A percentile compares a stretch with the other conserved stretches of the same genome.
Conservation (phyloP, 2,797 vertebrate species). For the Danio kyathit region DNA sequence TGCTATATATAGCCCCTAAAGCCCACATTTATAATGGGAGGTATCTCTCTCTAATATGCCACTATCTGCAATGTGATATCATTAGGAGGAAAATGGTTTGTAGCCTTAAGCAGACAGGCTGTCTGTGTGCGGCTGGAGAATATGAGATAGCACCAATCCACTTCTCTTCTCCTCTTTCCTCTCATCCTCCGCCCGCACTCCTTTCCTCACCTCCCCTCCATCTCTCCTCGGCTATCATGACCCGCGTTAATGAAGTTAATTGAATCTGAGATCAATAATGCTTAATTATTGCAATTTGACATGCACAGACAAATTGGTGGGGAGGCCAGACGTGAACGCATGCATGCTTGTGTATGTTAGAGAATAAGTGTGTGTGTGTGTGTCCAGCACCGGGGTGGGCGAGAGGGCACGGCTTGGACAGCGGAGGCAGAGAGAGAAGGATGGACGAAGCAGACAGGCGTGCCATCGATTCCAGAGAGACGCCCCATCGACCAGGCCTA, state of each 20-base stretch:
- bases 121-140: slow-evolving; percentile 64
- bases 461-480: slow-evolving; percentile 89
- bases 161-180: slow-evolving; percentile 56
- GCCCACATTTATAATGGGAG: slow-evolving; percentile 69
- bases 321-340: slow-evolving; percentile 77
- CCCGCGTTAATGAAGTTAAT: slow-evolving; percentile 99
- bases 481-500: slow-evolving; percentile 87
- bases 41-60: slow-evolving; percentile 68
- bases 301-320: slow-evolving; percentile 93
- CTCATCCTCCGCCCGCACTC: slow-evolving; percentile 41
- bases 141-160: slow-evolving; percentile 62
- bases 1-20: slow-evolving; percentile 70
- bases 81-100: slow-evolving; percentile 68
- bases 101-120: slow-evolving; percentile 67
- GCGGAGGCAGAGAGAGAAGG: slow-evolving; percentile 47
- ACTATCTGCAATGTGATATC: slow-evolving; percentile 69
- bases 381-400: slow-evolving; percentile 78
- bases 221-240: slow-evolving; percentile 77
- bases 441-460: slow-evolving; percentile 84
- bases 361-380: slow-evolving; percentile 65
- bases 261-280: slow-evolving; percentile 99
- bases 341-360: slow-evolving; percentile 56
- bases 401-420: slow-evolving; percentile 76
- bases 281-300: slow-evolving; percentile 99
- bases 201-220: slow-evolving; percentile 50